A percentile compares a stretch with the other conserved stretches of the same genome.
phyloP scores from a whole-genome alignment of 2,888 invertebrate species.

The Agrilus mali region DNA sequence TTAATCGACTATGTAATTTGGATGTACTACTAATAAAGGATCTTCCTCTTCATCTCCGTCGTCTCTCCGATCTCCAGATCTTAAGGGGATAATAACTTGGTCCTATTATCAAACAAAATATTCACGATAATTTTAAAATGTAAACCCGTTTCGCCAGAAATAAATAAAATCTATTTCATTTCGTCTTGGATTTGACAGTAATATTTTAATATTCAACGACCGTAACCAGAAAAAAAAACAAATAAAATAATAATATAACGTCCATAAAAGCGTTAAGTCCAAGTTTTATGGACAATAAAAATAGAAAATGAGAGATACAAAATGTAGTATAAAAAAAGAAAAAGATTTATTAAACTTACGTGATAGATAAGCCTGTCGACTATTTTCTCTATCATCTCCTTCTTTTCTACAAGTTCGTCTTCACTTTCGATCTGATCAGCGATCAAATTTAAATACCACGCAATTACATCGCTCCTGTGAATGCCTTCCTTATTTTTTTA shows the following conservation, averaged over 20 bases:
- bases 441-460: slow-evolving; percentile 87
- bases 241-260: background rate
- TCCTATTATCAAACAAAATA: slow-evolving; percentile 44
- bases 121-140: too few species aligned
- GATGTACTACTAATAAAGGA: slow-evolving; percentile 87
- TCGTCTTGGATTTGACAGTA: too few species aligned
- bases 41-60: slow-evolving; percentile 51
- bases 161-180: too few species aligned
- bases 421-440: slow-evolving; percentile 82
- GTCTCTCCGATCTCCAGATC: slow-evolving; percentile 39
- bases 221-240: slow-evolving; percentile 7
- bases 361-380: slow-evolving; percentile 81
- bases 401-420: slow-evolving; percentile 78
- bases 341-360: slow-evolving; percentile 38
- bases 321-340: background rate
- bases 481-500: slow-evolving; percentile 37
- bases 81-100: slow-evolving; percentile 68
- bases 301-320: slow-evolving; percentile 1
- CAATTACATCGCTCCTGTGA: slow-evolving; percentile 69
- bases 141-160: too few species aligned
- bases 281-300: too few species aligned
- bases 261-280: background rate
- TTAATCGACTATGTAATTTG: slow-evolving; percentile 79
- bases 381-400: slow-evolving; percentile 84
- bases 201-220: background rate